A percentile compares a stretch with the other conserved stretches of the same genome.
phyloP scores from a whole-genome alignment of 2,797 vertebrate species.

The Hemitrygon akajei region DNA sequence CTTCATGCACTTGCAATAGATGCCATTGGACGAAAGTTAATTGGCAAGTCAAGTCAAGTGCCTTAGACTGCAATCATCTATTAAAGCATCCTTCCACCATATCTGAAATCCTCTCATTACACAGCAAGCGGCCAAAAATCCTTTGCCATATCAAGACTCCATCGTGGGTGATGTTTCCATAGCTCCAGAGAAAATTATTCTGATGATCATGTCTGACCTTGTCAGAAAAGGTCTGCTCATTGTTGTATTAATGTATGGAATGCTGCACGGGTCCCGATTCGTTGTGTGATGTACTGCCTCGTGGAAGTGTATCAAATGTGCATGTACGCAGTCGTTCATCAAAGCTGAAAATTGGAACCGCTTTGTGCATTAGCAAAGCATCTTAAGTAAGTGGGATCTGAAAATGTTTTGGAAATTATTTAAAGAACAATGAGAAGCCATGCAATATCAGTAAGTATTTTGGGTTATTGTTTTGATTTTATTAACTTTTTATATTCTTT shows the following conservation, averaged over 20 bases:
- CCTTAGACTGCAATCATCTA: not conserved
- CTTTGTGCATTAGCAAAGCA: not conserved
- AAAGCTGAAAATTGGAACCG: not conserved
- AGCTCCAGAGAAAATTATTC: not conserved
- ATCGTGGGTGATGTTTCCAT: not conserved
- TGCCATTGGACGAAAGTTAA: not conserved
- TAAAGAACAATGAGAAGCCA: not conserved
- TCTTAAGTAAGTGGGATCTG: not conserved
- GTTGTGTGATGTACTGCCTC: not conserved
- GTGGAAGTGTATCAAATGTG: not conserved
- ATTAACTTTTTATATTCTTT: not conserved
- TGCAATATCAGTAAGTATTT: not conserved
- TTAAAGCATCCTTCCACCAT: not conserved
- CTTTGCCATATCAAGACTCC: not conserved
- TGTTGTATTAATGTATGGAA: not conserved
- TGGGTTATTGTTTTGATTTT: conserved; percentile 10
- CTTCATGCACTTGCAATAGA: not conserved
- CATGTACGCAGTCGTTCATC: not conserved
- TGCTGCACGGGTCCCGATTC: not conserved
- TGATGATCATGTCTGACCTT: not conserved
- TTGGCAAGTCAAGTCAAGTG: not conserved
- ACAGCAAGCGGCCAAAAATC: not conserved
- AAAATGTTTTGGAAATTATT: not conserved
- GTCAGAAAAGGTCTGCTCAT: not conserved
- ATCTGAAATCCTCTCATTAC: not conserved